Evolutionary conservation across 2,888 invertebrate species (phyloP).

Genomic region (Drosophila gaucha): DNA sequence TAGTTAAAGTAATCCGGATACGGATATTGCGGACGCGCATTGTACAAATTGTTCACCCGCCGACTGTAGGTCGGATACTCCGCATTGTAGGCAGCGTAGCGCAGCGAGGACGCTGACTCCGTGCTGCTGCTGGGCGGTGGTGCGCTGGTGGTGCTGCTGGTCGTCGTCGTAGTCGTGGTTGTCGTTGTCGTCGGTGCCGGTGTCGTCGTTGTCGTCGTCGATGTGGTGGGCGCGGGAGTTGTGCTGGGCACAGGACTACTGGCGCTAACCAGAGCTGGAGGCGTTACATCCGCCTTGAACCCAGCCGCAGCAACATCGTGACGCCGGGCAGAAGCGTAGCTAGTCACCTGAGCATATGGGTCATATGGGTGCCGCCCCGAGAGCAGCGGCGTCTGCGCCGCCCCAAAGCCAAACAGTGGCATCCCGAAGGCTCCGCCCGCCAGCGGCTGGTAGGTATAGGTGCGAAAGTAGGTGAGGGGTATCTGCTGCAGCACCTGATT

Average conservation of each 20-base stretch:
- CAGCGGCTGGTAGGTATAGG: slow-evolving; percentile 83
- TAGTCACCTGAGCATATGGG: slow-evolving; percentile 61
- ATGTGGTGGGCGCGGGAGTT: slow-evolving; percentile 30
- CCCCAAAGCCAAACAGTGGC: slow-evolving; percentile 75
- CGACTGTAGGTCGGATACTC: slow-evolving; percentile 80
- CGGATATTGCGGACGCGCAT: slow-evolving; percentile 81
- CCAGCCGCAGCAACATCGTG: slow-evolving; percentile 37
- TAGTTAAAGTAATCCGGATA: slow-evolving; percentile 82
- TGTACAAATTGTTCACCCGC: slow-evolving; percentile 73
- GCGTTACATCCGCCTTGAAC: slow-evolving; percentile 54
- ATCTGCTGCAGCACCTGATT: slow-evolving; percentile 78
- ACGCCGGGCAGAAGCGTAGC: slow-evolving; percentile 61
- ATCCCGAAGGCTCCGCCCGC: slow-evolving; percentile 71
- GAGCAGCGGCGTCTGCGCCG: slow-evolving; percentile 71
- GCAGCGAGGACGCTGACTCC: slow-evolving; percentile 41
- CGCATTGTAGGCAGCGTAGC: slow-evolving; percentile 40
- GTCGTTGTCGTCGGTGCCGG: slow-evolving; percentile 51
- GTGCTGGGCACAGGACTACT: slow-evolving; percentile 25
- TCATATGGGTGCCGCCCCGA: slow-evolving; percentile 66
- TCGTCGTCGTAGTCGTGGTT: slow-evolving; percentile 48
- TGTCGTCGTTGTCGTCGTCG: slow-evolving; percentile 42
- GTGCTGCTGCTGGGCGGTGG: slow-evolving; percentile 42
- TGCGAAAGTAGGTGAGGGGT: slow-evolving; percentile 83
- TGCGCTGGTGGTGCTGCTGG: slow-evolving; percentile 49
- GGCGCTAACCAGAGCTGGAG: slow-evolving; percentile 36